Base-by-base conservation (phyloP, 92 coral and sea anemone genomes). In the Metridium senile region DNA sequence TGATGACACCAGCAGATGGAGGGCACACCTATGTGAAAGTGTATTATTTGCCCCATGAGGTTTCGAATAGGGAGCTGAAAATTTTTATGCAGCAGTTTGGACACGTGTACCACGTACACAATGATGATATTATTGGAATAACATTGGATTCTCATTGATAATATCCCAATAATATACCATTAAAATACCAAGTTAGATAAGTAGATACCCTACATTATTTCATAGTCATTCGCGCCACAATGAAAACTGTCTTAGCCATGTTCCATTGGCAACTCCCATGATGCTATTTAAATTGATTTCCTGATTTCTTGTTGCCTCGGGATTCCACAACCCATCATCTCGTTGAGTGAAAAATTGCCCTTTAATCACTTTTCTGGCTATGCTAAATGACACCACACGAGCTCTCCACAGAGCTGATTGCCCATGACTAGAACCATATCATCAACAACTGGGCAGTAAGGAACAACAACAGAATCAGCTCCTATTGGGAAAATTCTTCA, bases 401-500 rank as follows among this genome's bases (percentile, higher is more conserved):
- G 90, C 86, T 33, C 43, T 81, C 86, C 90, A 80, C 8, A 68
- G 39, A 0, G 51, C 56, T 64, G 71, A 58, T 74, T 45, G 0
- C 90, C 90, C 35, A 16, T 29, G 9, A 86, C 83, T 0, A 11
- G 3, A 31, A 86, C 87, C 86, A 86, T 77, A 56, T 86, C 87
- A 70, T 86, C 66, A 21, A 52, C 20, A 6, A 63, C 77, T 79
- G 53, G 90, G 52, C 33, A 86, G 25, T 77, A 87, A 0, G 87
- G 91, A 6, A 81, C 83, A 63, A 87, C 87, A 71, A 87, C 78
- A 46, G 83, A 69, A 13, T 79, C 90, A 33, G 74, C 66, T 34
- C 75, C 65, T 13, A 86, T 71, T 20, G 83, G 90, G 49, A 86
- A 86, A 62, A 77, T 71, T 2, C 77, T 62, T 21, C 84, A 13